Percentiles rank a stretch among this genome's conserved stretches.
Evolutionary conservation across 2,113 vertebrate species (phyloP).

Genomic region (Onychorhynchus coronatus): DNA sequence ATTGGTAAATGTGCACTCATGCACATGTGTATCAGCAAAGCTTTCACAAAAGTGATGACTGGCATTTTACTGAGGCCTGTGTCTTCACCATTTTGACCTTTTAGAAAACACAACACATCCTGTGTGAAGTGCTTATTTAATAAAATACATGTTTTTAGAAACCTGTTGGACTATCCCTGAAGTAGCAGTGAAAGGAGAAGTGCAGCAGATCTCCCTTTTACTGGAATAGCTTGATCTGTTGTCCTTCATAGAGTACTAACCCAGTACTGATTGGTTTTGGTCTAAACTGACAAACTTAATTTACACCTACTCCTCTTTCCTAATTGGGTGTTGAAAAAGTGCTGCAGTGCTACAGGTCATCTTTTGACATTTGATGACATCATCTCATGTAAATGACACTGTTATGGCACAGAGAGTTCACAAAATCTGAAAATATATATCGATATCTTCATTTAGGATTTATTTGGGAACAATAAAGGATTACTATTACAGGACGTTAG

Average conservation of each 20-base stretch:
- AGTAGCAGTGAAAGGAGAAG: not conserved
- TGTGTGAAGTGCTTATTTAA: not conserved
- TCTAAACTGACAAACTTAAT: not conserved
- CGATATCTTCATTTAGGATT: not conserved
- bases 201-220: not conserved
- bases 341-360: not conserved
- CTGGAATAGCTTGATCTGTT: not conserved
- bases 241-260: not conserved
- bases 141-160: not conserved
- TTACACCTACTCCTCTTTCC: not conserved
- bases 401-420: not conserved
- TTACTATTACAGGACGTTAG: not conserved
- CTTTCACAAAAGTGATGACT: not conserved
- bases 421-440: not conserved
- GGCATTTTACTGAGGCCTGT: not conserved
- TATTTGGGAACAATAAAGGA: not conserved
- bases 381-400: not conserved
- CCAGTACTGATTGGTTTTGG: not conserved
- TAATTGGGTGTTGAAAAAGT: not conserved
- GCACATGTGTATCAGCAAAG: not conserved
- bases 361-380: not conserved
- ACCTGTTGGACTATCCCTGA: not conserved
- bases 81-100: not conserved
- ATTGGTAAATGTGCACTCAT: not conserved
- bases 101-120: not conserved